Base-by-base conservation (phyloP, 1,140 invertebrate species). In the Pinna nobilis region DNA sequence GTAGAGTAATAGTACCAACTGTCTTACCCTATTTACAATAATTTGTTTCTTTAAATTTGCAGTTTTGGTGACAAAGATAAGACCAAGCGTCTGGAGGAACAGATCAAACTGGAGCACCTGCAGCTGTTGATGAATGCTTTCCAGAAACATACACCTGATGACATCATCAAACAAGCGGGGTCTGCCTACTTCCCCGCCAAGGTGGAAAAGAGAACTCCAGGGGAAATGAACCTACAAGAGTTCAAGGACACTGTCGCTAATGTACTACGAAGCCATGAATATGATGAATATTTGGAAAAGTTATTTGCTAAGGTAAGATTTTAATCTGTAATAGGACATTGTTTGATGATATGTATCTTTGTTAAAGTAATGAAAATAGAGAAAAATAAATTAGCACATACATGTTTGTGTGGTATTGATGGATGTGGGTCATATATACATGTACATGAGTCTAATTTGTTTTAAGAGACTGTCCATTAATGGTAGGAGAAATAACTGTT, bases 261-360 rank as follows among this genome's bases (percentile, higher is more conserved):
- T 51, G 86, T 88, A 3, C 70, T 89, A 2, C 80, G 74, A 18
- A 86, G 86, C 6, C 53, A 85, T 51, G 84, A 86, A 53, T 88
- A 87, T 63, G 77, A 86, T 66, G 85, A 88, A 51, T 88, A 89
- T 57, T 32, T 89, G 67, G 87, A 88, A 41, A 87, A 86, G 74
- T 76, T 89, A 5, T 89, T 88, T 57, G 78, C 78, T 20, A 89
- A 88, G 83, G 88, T 89, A 66, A 28, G 44, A 47, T 20, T 47
- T 47, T 47, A 18, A 18, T 18, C 15, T 47, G 44, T 47, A 44
- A n/a, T n/a, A n/a, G n/a, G n/a, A n/a, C n/a, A n/a, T n/a, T n/a
- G n/a, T n/a, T n/a, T n/a, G n/a, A n/a, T n/a, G n/a, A n/a, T n/a
- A n/a, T n/a, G n/a, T n/a, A n/a, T n/a, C n/a, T n/a, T n/a, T n/a